Conservation (phyloP, 2,797 vertebrate genomes). For the Pantherophis vulpinus region DNA sequence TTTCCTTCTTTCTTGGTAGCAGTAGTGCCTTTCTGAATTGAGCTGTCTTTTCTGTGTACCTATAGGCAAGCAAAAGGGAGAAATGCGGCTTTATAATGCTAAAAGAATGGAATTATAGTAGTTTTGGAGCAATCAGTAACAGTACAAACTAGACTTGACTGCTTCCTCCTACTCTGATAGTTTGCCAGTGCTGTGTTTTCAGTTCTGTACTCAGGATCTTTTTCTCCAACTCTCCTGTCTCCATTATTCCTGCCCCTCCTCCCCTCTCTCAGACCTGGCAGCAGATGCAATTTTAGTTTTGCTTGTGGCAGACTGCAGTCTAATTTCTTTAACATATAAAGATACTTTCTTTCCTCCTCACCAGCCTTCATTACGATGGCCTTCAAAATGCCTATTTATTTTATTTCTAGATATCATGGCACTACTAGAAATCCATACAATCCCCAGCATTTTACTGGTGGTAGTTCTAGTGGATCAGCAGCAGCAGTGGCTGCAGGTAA, state of each 20-base stretch:
- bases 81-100: not conserved
- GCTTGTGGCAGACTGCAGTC: not conserved
- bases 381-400: conserved; percentile 23
- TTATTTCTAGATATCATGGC: conserved; percentile 58
- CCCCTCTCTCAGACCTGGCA: no score
- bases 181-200: not conserved
- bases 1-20: not conserved
- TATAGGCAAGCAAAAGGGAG: not conserved
- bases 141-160: not conserved
- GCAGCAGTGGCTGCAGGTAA: conserved; percentile 68
- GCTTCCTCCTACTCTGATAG: not conserved
- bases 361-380: not conserved
- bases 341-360: not conserved
- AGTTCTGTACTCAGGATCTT: not conserved
- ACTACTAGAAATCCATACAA: conserved; percentile 66
- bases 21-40: not conserved
- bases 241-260: not conserved
- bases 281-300: not conserved
- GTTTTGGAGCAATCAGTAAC: not conserved
- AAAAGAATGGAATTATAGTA: not conserved
- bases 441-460: conserved; percentile 62
- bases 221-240: not conserved
- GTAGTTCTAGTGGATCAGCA: conserved; percentile 67
- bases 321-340: not conserved
- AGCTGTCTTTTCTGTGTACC: not conserved